phyloP scores from a whole-genome alignment of 2,888 invertebrate species.

The Cephalotes varians region DNA sequence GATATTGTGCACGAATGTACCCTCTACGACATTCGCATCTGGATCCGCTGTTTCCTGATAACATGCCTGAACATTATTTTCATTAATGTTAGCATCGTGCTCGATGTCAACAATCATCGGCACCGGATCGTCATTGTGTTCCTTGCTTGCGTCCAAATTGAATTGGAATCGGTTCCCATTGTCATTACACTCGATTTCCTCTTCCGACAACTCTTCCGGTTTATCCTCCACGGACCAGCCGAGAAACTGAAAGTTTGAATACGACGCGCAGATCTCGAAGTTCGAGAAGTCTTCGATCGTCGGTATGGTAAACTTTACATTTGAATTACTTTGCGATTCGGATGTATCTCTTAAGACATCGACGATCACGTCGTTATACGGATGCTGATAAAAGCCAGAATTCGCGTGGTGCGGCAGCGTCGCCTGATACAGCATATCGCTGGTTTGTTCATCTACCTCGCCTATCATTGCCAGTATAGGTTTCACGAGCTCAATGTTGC shows the following conservation, averaged over 20 bases:
- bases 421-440: slow-evolving; percentile 77
- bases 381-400: slow-evolving; percentile 71
- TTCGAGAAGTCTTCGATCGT: slow-evolving; percentile 73
- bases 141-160: slow-evolving; percentile 78
- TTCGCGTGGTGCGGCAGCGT: slow-evolving; percentile 75
- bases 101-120: slow-evolving; percentile 66
- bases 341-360: slow-evolving; percentile 64
- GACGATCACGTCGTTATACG: slow-evolving; percentile 74
- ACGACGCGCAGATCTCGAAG: slow-evolving; percentile 88
- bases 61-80: slow-evolving; percentile 63
- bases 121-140: slow-evolving; percentile 44
- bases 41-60: background rate
- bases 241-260: slow-evolving; percentile 88
- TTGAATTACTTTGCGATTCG: background rate
- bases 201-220: slow-evolving; percentile 28
- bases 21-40: slow-evolving; percentile 76
- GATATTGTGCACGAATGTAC: slow-evolving; percentile 63
- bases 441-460: slow-evolving; percentile 77
- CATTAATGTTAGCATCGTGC: slow-evolving; percentile 59
- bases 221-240: slow-evolving; percentile 88
- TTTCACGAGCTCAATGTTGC: slow-evolving; percentile 66
- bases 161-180: slow-evolving; percentile 74
- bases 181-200: background rate
- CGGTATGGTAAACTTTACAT: slow-evolving; percentile 64
- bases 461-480: slow-evolving; percentile 69